Evolutionary conservation across 2,797 vertebrate genomes (phyloP), one percentile per base, ranked within the genome.

Genomic region (Chaetodon trifasciatus): DNA sequence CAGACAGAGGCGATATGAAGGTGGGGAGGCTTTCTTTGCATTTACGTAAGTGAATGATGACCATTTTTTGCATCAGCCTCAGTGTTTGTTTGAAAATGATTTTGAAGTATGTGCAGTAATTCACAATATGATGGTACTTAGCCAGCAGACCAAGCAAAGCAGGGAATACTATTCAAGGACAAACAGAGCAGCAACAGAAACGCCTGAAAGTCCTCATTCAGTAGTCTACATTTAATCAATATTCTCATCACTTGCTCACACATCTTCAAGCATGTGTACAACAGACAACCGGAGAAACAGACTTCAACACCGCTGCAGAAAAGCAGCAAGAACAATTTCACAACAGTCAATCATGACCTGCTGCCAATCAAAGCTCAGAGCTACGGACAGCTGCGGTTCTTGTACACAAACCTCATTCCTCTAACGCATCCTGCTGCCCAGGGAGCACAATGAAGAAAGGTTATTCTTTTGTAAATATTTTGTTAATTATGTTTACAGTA

Each of bases 381-480:
- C 67, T 77, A 76, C 75, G 78, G 62, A 84, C 84, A 76, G 69
- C 85, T 84, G 85, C n/a, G 17, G 79, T 74, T 89, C 65, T 58
- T 86, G 74, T 81, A 81, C 82, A 92, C 86, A 88, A 82, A 81
- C 83, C 81, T 81, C 60, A 64, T 72, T 76, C 82, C 82, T 90
- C 78, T 78, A 70, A 80, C 70, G 73, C 86, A 90, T 94, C 93
- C 87, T 80, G 81, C 86, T 74, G 47, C 69, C 79, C 71, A 7
- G 37, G 49, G 75, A 82, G 82, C 78, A 92, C 89, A 93, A 94
- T 88, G 74, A 77, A 86, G 76, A 67, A 52, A 53, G 69, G 74
- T 78, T 79, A 58, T 75, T 76, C 71, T 85, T 69, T 23, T 89
- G 72, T 92, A 95, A 94, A 94, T 95, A 91, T 94, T 93, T 88